A percentile compares a stretch with the other conserved stretches of the same genome.
phyloP scores from a whole-genome alignment of 2,113 vertebrate species.

The Meleagris gallopavo region DNA sequence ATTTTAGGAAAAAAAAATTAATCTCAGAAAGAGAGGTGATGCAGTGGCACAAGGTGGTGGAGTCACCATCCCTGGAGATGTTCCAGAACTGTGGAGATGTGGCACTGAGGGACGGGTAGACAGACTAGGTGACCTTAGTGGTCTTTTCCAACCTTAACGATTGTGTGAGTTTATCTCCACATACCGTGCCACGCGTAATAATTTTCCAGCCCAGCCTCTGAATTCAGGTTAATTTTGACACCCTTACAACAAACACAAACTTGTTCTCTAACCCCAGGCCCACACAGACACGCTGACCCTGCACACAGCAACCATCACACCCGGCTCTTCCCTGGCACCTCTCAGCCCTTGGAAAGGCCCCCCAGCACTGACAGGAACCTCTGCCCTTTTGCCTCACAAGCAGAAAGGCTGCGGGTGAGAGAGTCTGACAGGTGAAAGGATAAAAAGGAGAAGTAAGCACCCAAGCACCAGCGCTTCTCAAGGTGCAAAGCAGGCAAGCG shows the following conservation, averaged over 20 bases:
- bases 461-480: fast-evolving
- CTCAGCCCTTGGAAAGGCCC: background rate
- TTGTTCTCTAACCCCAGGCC: fast-evolving
- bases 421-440: too few species aligned
- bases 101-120: too few species aligned
- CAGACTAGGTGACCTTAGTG: too few species aligned
- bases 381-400: background rate
- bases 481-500: fast-evolving
- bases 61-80: too few species aligned
- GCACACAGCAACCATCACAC: too few species aligned
- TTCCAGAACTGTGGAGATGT: too few species aligned
- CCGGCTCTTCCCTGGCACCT: background rate
- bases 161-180: too few species aligned
- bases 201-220: background rate
- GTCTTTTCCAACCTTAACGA: too few species aligned
- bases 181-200: fast-evolving
- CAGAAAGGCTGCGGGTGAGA: too few species aligned
- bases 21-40: too few species aligned
- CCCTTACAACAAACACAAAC: background rate
- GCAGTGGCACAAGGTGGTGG: too few species aligned
- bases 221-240: background rate
- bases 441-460: background rate
- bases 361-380: background rate
- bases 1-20: too few species aligned
- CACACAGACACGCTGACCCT: fast-evolving